phyloP scores from a whole-genome alignment of 2,797 vertebrate genomes.

The Potorous gilbertii region DNA sequence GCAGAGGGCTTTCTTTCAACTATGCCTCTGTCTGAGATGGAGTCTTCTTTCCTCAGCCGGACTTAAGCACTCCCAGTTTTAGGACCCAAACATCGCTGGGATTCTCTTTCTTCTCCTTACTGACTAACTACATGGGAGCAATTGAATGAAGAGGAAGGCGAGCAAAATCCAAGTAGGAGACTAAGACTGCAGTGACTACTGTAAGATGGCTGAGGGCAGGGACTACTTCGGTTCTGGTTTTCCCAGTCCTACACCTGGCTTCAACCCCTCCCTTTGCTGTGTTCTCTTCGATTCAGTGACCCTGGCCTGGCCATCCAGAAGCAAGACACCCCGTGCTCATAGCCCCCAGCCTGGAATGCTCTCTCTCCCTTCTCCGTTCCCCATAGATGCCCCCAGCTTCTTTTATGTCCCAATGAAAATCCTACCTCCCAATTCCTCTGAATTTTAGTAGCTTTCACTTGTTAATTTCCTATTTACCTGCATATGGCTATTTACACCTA shows the following conservation, averaged over 20 bases:
- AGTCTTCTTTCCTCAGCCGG: neutral
- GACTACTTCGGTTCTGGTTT: neutral
- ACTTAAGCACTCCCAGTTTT: neutral
- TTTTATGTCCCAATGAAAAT: neutral
- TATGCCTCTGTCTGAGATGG: too few species aligned
- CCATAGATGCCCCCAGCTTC: neutral
- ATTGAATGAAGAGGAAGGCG: neutral
- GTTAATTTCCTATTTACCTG: neutral
- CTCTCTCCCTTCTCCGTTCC: neutral
- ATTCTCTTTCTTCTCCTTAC: neutral
- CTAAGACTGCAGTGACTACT: neutral
- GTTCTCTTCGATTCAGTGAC: neutral
- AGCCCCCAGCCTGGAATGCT: neutral
- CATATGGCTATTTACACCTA: neutral
- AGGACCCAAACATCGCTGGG: neutral
- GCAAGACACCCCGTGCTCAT: neutral
- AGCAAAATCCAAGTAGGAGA: neutral
- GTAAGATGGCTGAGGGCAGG: neutral
- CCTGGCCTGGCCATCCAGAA: neutral
- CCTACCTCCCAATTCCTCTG: neutral
- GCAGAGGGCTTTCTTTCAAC: neutral
- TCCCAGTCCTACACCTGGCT: neutral
- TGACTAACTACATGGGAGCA: neutral
- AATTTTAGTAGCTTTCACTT: neutral
- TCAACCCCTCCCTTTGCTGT: too few species aligned